These are phyloP conservation scores for Cremastobaeus sp. DNA, from an alignment of 2,888 invertebrate species.

Conservation along the genomic window DNA sequence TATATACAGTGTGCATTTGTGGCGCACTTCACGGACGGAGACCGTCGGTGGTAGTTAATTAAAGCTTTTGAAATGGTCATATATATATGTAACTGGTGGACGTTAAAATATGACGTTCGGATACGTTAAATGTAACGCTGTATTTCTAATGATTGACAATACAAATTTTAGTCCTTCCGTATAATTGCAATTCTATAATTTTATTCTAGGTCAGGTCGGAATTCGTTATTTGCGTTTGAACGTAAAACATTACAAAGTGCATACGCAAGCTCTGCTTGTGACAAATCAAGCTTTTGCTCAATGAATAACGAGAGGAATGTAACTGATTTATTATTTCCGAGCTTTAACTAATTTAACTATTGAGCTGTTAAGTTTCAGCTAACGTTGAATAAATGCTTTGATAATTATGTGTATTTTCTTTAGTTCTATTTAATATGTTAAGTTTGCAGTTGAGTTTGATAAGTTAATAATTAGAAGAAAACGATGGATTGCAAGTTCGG, in stretches of 20 bases:
- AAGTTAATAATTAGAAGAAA: constrained; percentile 48
- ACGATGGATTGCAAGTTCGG: constrained; percentile 40
- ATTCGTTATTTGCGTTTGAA: too few relatives aligned
- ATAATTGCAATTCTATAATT: not conserved
- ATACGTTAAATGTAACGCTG: constrained; percentile 17
- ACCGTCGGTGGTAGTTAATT: constrained; percentile 41
- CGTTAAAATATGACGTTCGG: constrained; percentile 18
- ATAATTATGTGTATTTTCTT: too few relatives aligned
- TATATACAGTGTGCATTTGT: constrained; percentile 13
- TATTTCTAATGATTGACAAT: constrained; percentile 24
- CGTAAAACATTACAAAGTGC: too few relatives aligned
- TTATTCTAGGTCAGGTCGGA: too few relatives aligned
- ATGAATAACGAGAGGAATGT: too few relatives aligned
- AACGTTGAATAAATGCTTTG: too few relatives aligned
- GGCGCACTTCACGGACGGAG: constrained; percentile 14
- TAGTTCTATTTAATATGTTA: not conserved
- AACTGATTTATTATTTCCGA: too few relatives aligned
- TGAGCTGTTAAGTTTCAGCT: too few relatives aligned
- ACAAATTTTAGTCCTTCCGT: not conserved
- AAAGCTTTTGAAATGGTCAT: constrained; percentile 42
- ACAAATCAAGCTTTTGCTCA: too few relatives aligned
- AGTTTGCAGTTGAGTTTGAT: constrained; percentile 8
- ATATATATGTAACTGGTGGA: constrained; percentile 13
- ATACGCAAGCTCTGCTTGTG: too few relatives aligned
- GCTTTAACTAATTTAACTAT: too few relatives aligned